Evolutionary conservation across 2,888 invertebrate genomes (phyloP), one percentile per base, ranked within the genome.

Genomic region (Holacanthella duospinosa): DNA sequence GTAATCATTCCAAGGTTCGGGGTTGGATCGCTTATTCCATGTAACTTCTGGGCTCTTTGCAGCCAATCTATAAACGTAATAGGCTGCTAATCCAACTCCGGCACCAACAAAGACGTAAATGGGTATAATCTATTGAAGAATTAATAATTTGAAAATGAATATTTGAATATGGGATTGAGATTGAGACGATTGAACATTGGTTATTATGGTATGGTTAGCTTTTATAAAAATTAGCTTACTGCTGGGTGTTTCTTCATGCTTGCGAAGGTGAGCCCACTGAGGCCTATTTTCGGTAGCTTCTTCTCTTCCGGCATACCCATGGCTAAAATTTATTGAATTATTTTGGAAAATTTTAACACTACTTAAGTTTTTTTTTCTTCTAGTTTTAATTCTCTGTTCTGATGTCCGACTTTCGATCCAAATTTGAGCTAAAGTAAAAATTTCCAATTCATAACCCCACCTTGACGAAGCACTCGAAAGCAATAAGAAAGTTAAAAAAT

Each of bases 231-330:
- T 57, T 29, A 25, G 57, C 70, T 65, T 69, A 72, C 72, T 26
- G 72, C 70, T 27, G 72, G 70, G 60, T 72, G 59, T 60, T 72
- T 72, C 62, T 67, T 72, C 53, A 67, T 58, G 62, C 68, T 70
- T 6, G 43, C 26, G 63, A 65, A 64, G 19, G 66, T 65, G 1
- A 72, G 63, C 9, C 72, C 72, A 59, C 68, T 68, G 1, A 72
- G 66, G 27, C 70, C 66, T 29, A 36, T 58, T 53, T 25, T 21
- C 16, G 6, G 6, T 36, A 48, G 21, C 21, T 48, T 48, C 48
- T 48, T 48, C 48, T 48, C 48, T 21, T 9, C 21, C 4, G 48
- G 48, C 16, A 21, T 21, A 4, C 16, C 21, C 21, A 21, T 48
- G 36, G 16, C 36, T 16, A n/a, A 12, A 16, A 16, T 36, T 16